Evolutionary conservation across 2,113 vertebrate species (phyloP), one percentile per base, ranked within the genome.

Genomic region (Typhlomys cinereus): DNA sequence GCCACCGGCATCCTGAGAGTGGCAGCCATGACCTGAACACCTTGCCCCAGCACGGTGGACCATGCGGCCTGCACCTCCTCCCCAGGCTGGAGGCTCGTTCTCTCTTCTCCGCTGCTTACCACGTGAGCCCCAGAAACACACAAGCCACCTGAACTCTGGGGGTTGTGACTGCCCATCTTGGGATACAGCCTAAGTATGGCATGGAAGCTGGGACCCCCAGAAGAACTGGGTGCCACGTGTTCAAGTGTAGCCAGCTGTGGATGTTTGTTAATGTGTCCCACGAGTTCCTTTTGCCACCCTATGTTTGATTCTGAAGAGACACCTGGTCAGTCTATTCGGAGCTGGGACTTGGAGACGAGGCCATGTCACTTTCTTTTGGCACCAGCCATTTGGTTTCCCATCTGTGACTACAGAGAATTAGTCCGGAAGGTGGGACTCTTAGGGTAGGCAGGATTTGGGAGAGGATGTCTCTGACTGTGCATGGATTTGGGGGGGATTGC

Each of bases 51-150:
- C 82, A 23, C 41, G 48, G 50, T 41, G 36, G 83, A 57, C 27
- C 66, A 31, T 70, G 83, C 50, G 41, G 66, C 27, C 10, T 31
- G 46, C 36, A 31, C 10, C 6, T 12, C 78, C 17, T n/a, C 36
- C 75, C n/a, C 76, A 70, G 36, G 48, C 48, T 54, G 25, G 48
- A 69, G 46, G 46, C 81, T 52, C 2, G 3, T 20, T 66, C 52
- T 15, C 34, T 34, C 2, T 18, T 13, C n/a, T 41, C 81, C 0
- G 0, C 50, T 3, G 0, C 15, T 29, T 17, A 31, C 59, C 50
- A 13, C 1, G 29, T 27, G 0, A 69, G 0, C 80, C 69, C 70
- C 1, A 41, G 14, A 15, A 8, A 0, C 0, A 0, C 0, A 4
- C 4, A 1, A 3, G 23, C 7, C n/a, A 14, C n/a, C 12, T 34